phyloP scores from a whole-genome alignment of 2,888 invertebrate genomes.

The Cepaea hortensis region DNA sequence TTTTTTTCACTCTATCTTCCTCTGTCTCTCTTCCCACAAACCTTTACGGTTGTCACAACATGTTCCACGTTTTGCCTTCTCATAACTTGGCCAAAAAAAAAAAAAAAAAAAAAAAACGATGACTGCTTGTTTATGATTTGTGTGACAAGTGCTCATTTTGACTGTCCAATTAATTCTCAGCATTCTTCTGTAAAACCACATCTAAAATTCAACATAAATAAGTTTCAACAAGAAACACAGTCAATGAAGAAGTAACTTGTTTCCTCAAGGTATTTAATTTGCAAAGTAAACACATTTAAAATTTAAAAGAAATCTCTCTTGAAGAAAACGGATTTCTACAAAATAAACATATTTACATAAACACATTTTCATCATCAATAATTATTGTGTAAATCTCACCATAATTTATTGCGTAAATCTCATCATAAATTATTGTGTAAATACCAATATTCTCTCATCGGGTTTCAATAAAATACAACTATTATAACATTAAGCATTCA shows the following conservation, averaged over 20 bases:
- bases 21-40: too few species aligned
- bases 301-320: not conserved
- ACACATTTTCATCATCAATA: not conserved
- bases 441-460: not conserved
- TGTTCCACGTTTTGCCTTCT: too few species aligned
- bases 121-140: too few species aligned
- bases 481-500: not conserved
- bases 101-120: too few species aligned
- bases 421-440: not conserved
- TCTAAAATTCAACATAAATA: too few species aligned
- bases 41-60: too few species aligned
- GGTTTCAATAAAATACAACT: not conserved
- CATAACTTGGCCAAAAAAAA: too few species aligned
- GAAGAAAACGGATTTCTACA: not conserved
- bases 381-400: not conserved
- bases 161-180: too few species aligned
- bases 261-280: not conserved
- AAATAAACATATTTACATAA: slow-evolving; percentile 8
- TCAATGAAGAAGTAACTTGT: not conserved
- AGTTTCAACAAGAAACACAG: too few species aligned
- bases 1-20: too few species aligned
- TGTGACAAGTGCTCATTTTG: not conserved
- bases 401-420: not conserved
- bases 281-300: not conserved
- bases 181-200: too few species aligned